These are phyloP conservation scores for Heteronetta atricapilla DNA, from an alignment of 2,113 vertebrate species.

Conservation along the genomic window DNA sequence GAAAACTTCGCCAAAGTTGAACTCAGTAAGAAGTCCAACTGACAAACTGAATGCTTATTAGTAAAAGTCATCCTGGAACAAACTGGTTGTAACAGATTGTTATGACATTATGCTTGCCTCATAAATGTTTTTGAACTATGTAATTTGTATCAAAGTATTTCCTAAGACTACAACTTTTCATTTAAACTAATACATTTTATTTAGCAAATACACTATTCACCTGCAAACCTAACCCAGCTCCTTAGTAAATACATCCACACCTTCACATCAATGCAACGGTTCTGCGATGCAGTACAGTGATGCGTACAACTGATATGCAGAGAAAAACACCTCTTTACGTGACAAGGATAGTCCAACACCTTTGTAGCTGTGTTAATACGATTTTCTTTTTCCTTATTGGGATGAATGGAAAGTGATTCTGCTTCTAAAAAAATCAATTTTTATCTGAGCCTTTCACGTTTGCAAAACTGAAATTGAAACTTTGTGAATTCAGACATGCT, in stretches of 20 bases:
- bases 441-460: constrained; percentile 1
- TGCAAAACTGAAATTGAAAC: background rate
- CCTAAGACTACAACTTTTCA: background rate
- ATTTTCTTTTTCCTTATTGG: background rate
- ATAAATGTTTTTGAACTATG: background rate
- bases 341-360: background rate
- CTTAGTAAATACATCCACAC: background rate
- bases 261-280: background rate
- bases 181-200: background rate
- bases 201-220: background rate
- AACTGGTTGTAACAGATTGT: constrained; percentile 17
- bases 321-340: background rate
- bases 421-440: background rate
- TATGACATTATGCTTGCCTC: background rate
- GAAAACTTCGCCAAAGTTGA: background rate
- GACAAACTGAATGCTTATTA: background rate
- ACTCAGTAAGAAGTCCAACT: background rate
- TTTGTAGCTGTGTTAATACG: background rate
- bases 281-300: background rate
- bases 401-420: background rate
- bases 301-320: background rate
- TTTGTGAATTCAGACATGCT: background rate
- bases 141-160: background rate
- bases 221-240: background rate
- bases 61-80: background rate